A percentile compares a stretch with the other conserved stretches of the same genome.
Conservation (phyloP, 2,888 invertebrate genomes). For the Lathronympha strigana region DNA sequence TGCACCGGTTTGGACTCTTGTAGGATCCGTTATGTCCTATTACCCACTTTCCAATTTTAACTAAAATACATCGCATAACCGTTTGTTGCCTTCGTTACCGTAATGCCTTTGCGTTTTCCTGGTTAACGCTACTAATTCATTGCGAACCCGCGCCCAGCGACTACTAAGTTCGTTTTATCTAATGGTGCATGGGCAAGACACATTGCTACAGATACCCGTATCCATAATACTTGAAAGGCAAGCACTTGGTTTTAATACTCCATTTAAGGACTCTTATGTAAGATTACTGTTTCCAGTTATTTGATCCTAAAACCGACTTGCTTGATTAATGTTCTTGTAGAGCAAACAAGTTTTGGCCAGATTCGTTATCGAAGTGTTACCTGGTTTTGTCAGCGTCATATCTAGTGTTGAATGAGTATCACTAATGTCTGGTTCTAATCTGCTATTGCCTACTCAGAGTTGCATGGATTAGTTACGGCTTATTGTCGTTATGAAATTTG, state of each 20-base stretch:
- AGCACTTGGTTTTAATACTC: conserved; percentile 41
- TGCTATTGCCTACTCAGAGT: conserved; percentile 21
- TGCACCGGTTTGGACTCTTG: too few relatives aligned
- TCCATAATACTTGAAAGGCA: conserved; percentile 39
- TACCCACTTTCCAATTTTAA: background rate
- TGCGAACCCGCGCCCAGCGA: conserved; percentile 28
- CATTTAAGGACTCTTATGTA: conserved; percentile 40
- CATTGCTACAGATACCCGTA: conserved; percentile 37
- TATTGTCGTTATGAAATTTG: conserved; percentile 21
- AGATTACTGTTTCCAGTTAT: conserved; percentile 41
- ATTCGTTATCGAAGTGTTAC: conserved; percentile 37
- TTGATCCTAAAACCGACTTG: conserved; percentile 40
- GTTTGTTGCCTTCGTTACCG: conserved; percentile 12
- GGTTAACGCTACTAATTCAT: conserved; percentile 31
- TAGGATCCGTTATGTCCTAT: background rate
- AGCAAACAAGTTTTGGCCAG: conserved; percentile 36
- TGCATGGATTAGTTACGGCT: conserved; percentile 24
- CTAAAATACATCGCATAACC: conserved; percentile 2
- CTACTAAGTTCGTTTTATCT: conserved; percentile 40
- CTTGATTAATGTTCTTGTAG: conserved; percentile 36
- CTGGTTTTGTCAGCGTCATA: conserved; percentile 35
- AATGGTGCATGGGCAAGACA: conserved; percentile 38
- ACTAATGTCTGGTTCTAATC: conserved; percentile 38
- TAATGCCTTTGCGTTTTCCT: conserved; percentile 22
- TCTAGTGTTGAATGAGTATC: conserved; percentile 38